Evolutionary conservation across 1,140 invertebrate genomes (phyloP), one percentile per base, ranked within the genome.

Genomic region (Helicoverpa armigera): DNA sequence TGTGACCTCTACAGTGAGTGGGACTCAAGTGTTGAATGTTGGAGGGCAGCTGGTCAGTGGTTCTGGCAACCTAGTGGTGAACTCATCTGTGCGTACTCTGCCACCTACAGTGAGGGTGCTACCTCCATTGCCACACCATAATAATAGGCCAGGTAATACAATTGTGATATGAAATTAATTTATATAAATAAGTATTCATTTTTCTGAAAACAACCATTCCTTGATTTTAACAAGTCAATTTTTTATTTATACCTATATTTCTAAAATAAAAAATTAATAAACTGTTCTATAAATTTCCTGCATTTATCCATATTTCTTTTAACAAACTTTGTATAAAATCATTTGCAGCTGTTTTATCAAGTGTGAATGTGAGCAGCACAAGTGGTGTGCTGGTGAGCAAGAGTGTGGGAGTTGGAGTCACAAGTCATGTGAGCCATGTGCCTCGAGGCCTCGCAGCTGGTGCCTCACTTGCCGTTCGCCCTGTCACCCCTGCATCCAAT

Each of bases 401-500:
- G 67, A 85, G 80, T 29, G 83, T 85, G 14, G 70, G 75, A 31
- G 65, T 78, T 16, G 79, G 87, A 13, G 88, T 90, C 7, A 91
- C 91, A 7, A 94, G 93, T 74, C 94, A 95, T 84, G 93, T 95
- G 7, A 94, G 93, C 73, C 94, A 95, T 85, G 94, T 95, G 7
- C 94, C 94, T 4, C 87, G 94, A 2, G 94, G 92, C 3, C 82
- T 94, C 7, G 94, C 92, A 0, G 94, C 94, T 14, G 94, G 92
- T 1, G 94, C 94, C 0, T 94, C 92, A 0, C 85, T 95, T 0
- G 94, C 94, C 7, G 90, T 94, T 14, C 83, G 94, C 12, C 93
- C 92, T 53, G 91, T 92, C 3, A 83, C 88, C 11, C 90, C 90
- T 11, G 81, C 83, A 18, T 75, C 87, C 9, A 84, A 82, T 0